Conservation (phyloP, 2,113 vertebrate species). For the Petroica traversi region DNA sequence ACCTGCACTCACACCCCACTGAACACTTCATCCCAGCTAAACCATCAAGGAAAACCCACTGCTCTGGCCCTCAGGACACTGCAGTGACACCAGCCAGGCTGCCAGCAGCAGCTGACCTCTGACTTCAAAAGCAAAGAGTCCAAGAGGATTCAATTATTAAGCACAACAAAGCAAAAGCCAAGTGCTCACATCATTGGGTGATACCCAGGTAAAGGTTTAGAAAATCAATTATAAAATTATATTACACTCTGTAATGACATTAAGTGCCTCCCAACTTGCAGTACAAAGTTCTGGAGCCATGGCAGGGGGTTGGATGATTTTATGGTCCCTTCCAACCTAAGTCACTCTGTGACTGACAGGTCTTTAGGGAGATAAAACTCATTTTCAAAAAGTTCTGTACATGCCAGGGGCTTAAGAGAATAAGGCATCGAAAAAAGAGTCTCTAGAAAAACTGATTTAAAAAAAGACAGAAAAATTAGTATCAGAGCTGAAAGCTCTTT, state of each 20-base stretch:
- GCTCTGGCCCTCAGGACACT: not conserved
- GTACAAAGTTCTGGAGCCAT: not conserved
- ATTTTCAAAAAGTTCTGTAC: not conserved
- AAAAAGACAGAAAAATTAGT: not conserved
- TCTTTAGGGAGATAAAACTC: not conserved
- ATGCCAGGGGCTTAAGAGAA: not conserved
- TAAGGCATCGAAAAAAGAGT: fast-evolving
- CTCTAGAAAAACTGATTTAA: not conserved
- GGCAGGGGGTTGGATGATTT: not conserved
- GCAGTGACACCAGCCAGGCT: not conserved
- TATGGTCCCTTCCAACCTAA: not conserved
- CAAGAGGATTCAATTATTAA: not conserved
- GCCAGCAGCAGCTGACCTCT: not conserved
- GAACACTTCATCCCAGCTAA: not conserved
- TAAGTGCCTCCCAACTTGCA: not conserved
- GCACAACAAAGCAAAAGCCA: not conserved
- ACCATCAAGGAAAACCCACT: not conserved
- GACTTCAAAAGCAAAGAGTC: not conserved
- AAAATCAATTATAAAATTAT: not conserved
- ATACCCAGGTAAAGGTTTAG: not conserved
- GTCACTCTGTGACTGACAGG: fast-evolving
- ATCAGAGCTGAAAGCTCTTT: not conserved
- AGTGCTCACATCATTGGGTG: not conserved
- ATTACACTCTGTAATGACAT: not conserved
- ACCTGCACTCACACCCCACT: not conserved